phyloP scores from a whole-genome alignment of 2,888 invertebrate genomes.

The Metalampra italica region DNA sequence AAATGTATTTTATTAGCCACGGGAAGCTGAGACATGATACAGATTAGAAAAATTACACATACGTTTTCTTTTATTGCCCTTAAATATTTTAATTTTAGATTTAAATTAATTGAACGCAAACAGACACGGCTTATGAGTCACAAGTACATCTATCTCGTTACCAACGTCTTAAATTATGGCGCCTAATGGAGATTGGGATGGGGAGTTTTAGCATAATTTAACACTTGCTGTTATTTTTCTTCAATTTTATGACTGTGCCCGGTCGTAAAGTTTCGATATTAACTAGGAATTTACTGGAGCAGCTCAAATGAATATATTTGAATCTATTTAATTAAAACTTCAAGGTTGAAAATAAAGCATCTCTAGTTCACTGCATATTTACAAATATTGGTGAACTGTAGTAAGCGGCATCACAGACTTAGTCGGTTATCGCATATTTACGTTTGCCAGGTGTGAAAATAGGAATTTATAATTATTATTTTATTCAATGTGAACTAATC shows the following conservation, averaged over 20 bases:
- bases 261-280: constrained; percentile 35
- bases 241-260: constrained; percentile 42
- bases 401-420: neutral
- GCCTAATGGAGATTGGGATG: constrained; percentile 38
- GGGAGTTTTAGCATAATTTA: constrained; percentile 51
- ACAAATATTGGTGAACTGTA: neutral
- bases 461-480: constrained; percentile 5
- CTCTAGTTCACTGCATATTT: constrained; percentile 1
- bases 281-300: constrained; percentile 12
- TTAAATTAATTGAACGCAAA: constrained; percentile 72
- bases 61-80: constrained; percentile 56
- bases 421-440: neutral
- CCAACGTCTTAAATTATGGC: constrained; percentile 43
- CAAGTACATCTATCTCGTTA: constrained; percentile 42
- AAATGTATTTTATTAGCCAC: constrained; percentile 62
- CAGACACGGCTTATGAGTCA: constrained; percentile 52
- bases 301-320: constrained; percentile 5
- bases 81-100: constrained; percentile 56
- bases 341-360: constrained; percentile 4
- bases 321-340: constrained; percentile 4
- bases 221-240: constrained; percentile 48
- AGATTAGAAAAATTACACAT: constrained; percentile 65
- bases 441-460: constrained; percentile 7
- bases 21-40: constrained; percentile 53
- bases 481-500: constrained; percentile 13